These are phyloP conservation scores for Anthrax anthrax DNA, from an alignment of 2,888 invertebrate genomes.

Conservation along the genomic window DNA sequence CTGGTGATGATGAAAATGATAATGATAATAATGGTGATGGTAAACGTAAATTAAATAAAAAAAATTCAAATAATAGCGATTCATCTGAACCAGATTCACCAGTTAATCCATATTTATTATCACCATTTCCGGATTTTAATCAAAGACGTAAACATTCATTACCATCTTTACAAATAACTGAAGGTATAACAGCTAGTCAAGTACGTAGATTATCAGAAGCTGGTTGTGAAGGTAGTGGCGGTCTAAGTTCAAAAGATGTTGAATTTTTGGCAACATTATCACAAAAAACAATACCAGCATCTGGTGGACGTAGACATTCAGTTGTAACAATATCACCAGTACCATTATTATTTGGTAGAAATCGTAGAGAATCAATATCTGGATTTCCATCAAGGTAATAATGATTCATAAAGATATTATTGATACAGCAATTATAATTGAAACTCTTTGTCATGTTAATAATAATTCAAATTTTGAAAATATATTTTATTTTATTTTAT, in stretches of 20 bases:
- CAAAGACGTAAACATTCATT: conserved; percentile 68
- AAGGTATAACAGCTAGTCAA: conserved; percentile 77
- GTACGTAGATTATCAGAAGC: conserved; percentile 68
- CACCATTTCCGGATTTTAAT: conserved; percentile 61
- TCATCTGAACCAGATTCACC: conserved; percentile 60
- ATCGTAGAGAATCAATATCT: conserved; percentile 67
- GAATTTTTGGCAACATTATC: conserved; percentile 75
- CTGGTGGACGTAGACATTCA: conserved; percentile 68
- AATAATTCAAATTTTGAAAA: neutral
- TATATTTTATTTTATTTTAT: neutral
- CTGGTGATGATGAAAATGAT: conserved; percentile 49
- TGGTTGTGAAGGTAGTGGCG: conserved; percentile 57
- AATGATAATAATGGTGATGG: conserved; percentile 23
- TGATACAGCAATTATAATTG: too few species aligned
- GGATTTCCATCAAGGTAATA: conserved; percentile 45
- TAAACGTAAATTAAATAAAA: conserved; percentile 35
- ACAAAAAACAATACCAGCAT: conserved; percentile 51
- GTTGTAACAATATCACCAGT: conserved; percentile 76
- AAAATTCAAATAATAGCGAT: conserved; percentile 35
- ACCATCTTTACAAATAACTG: conserved; percentile 69
- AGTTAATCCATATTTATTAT: conserved; percentile 65
- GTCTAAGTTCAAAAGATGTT: conserved; percentile 60
- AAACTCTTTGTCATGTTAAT: too few species aligned
- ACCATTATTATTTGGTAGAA: conserved; percentile 66
- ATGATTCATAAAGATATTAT: neutral